A percentile compares a stretch with the other conserved stretches of the same genome.
These are phyloP conservation scores for Harlomillsia oculata DNA, from an alignment of 1,140 invertebrate species.

Conservation along the genomic window DNA sequence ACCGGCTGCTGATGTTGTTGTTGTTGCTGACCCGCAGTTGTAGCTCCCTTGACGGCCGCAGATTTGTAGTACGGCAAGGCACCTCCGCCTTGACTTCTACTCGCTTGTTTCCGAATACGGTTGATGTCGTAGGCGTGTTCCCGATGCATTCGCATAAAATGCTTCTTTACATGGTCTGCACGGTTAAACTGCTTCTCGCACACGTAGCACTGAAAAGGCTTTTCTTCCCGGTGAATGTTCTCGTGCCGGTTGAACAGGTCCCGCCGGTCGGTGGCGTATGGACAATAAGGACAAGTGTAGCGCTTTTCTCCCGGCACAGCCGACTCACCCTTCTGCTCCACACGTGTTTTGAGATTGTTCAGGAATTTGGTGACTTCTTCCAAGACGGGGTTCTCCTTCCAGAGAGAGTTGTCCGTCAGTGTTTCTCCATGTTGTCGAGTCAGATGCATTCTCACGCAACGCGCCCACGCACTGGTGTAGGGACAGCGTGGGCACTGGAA, in stretches of 20 bases:
- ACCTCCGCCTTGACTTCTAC: conserved; percentile 22
- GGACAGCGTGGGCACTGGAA: conserved; percentile 63
- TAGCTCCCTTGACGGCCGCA: too few species aligned
- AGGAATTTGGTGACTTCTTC: conserved; percentile 61
- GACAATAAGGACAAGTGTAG: conserved; percentile 73
- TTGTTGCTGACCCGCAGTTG: too few species aligned
- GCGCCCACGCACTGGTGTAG: conserved; percentile 60
- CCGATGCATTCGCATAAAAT: conserved; percentile 79
- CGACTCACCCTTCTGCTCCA: conserved; percentile 43
- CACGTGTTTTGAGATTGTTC: conserved; percentile 54
- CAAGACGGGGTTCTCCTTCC: conserved; percentile 60
- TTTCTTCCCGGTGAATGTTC: conserved; percentile 88
- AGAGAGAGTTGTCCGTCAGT: conserved; percentile 45
- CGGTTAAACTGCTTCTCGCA: conserved; percentile 85
- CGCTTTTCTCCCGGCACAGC: conserved; percentile 31
- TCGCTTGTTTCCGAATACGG: conserved; percentile 54
- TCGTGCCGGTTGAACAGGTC: conserved; percentile 92
- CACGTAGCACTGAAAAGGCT: conserved; percentile 84
- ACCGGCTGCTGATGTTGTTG: conserved; percentile 5
- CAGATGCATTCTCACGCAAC: conserved; percentile 61
- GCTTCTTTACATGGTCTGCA: conserved; percentile 90
- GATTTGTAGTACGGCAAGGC: conserved; percentile 15
- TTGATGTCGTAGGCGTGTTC: conserved; percentile 73
- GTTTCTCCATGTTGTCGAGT: conserved; percentile 51
- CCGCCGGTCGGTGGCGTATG: conserved; percentile 79